Percentiles rank a stretch among this genome's conserved stretches.
phyloP scores from a whole-genome alignment of 2,888 invertebrate species.

The Lissonota sp. region DNA sequence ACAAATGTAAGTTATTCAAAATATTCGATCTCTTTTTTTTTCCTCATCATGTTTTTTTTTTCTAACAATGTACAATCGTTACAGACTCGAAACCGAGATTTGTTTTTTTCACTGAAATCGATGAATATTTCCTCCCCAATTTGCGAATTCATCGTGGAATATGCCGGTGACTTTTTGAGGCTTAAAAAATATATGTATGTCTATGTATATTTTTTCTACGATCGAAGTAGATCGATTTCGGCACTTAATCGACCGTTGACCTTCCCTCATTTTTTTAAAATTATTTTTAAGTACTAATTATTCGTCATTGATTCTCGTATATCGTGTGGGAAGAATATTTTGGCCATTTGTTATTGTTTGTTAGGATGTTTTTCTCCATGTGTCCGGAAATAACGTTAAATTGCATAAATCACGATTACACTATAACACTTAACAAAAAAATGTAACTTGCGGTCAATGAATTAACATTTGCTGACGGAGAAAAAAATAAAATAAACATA shows the following conservation, averaged over 20 bases:
- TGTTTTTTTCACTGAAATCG: neutral
- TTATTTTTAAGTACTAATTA: slow-evolving; percentile 53
- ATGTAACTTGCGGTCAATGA: no score
- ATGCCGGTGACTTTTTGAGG: neutral
- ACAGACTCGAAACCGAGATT: slow-evolving; percentile 33
- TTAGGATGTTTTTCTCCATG: no score
- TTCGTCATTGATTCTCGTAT: no score
- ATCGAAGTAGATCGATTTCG: slow-evolving; percentile 18
- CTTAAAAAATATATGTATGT: slow-evolving; percentile 43
- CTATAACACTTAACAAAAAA: no score
- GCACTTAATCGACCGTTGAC: slow-evolving; percentile 34
- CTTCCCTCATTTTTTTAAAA: slow-evolving; percentile 38
- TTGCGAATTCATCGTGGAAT: slow-evolving; percentile 19
- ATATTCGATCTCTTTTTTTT: slow-evolving; percentile 71
- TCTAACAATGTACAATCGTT: slow-evolving; percentile 55
- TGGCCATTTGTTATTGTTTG: no score
- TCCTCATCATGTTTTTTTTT: slow-evolving; percentile 9
- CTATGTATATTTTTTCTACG: slow-evolving; percentile 1
- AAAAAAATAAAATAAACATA: no score
- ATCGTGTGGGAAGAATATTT: no score
- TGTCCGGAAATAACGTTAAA: no score
- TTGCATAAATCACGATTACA: no score
- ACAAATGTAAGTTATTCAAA: slow-evolving; percentile 78
- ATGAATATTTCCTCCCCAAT: slow-evolving; percentile 3
- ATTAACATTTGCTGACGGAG: no score